Conservation (phyloP, 2,888 invertebrate species). For the Strigamia transsilvanica region DNA sequence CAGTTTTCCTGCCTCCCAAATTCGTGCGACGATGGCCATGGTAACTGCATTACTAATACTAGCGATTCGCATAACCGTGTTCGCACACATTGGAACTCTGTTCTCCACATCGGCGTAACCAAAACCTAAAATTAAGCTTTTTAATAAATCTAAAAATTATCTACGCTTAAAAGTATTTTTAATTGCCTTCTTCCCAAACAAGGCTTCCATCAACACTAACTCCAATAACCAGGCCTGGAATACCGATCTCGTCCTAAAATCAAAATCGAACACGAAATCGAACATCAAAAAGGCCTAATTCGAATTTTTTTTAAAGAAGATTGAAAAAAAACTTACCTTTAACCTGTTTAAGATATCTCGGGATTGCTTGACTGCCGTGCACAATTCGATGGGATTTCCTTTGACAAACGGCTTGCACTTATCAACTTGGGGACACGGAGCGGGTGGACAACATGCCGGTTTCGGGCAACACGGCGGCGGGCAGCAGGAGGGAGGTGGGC, state of each 20-base stretch:
- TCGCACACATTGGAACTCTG: conserved; percentile 63
- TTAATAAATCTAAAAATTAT: background rate
- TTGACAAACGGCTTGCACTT: conserved; percentile 25
- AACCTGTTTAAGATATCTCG: background rate
- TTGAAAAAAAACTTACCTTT: background rate
- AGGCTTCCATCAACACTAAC: conserved; percentile 66
- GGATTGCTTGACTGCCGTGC: conserved; percentile 2
- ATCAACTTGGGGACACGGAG: background rate
- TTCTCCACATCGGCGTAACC: conserved; percentile 70
- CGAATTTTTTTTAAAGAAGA: background rate
- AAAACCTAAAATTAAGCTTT: conserved; percentile 66
- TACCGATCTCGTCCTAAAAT: conserved; percentile 60
- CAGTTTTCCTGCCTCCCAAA: conserved; percentile 67
- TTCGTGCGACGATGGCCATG: conserved; percentile 67
- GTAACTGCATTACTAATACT: conserved; percentile 71
- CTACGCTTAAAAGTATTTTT: background rate
- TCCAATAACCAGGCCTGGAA: conserved; percentile 66
- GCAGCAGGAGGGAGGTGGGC: background rate
- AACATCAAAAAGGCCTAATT: background rate
- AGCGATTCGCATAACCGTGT: conserved; percentile 70
- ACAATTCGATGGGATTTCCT: conserved; percentile 27
- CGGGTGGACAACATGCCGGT: background rate
- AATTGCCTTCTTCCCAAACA: conserved; percentile 66
- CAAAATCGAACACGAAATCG: conserved; percentile 26
- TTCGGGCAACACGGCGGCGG: background rate